phyloP scores from a whole-genome alignment of 2,797 vertebrate species.

The Coluber constrictor region DNA sequence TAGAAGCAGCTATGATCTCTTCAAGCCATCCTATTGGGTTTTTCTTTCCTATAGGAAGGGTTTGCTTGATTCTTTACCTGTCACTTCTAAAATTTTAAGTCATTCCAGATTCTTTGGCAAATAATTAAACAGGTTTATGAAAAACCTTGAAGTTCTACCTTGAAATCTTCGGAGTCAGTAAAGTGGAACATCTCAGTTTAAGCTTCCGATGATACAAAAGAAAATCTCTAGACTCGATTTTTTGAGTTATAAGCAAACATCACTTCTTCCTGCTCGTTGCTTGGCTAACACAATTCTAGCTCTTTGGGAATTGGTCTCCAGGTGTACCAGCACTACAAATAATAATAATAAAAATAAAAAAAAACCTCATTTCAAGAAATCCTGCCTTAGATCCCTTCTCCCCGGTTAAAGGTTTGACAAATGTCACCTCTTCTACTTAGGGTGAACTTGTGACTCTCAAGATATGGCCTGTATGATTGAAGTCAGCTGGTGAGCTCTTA shows the following conservation, averaged over 20 bases:
- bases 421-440: not conserved
- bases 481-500: too few relatives aligned
- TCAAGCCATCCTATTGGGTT: not conserved
- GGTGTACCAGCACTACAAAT: not conserved
- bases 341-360: not conserved
- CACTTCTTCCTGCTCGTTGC: not conserved
- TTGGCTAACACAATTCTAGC: not conserved
- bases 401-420: not conserved
- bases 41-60: not conserved
- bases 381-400: not conserved
- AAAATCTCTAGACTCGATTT: not conserved
- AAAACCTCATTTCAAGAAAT: not conserved
- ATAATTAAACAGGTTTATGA: not conserved
- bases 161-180: constrained; percentile 2
- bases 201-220: constrained; percentile 12
- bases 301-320: not conserved
- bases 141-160: not conserved
- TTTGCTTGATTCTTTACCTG: not conserved
- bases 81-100: not conserved
- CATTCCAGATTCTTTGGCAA: not conserved
- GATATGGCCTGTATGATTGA: not conserved
- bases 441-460: not conserved
- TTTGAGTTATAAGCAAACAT: not conserved
- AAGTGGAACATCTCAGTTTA: not conserved
- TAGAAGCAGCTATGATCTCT: not conserved